These are phyloP conservation scores for Scopus umbretta DNA, from an alignment of 2,113 vertebrate species.

Conservation along the genomic window DNA sequence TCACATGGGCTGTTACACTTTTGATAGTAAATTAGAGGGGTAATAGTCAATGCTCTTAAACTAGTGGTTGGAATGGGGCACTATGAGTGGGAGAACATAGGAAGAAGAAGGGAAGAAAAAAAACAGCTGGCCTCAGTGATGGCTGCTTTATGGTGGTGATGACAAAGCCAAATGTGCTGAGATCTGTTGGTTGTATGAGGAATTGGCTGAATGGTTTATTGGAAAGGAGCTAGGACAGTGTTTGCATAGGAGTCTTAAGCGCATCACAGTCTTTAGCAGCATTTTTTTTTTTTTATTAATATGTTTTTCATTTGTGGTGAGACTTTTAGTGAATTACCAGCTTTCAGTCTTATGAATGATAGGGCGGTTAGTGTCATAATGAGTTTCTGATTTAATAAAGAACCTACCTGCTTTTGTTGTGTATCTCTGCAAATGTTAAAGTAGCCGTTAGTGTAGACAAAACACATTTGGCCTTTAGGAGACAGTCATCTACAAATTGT, in stretches of 20 bases:
- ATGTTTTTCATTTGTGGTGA: not conserved
- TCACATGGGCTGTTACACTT: not conserved
- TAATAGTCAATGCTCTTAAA: not conserved
- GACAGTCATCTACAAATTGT: not conserved
- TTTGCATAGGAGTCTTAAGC: too few species aligned
- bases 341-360: not conserved
- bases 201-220: too few species aligned
- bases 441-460: not conserved
- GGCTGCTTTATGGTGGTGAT: too few species aligned
- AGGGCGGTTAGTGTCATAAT: not conserved
- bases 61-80: not conserved
- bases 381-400: not conserved
- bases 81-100: not conserved
- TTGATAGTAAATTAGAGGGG: not conserved
- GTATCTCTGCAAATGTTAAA: not conserved
- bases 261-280: too few species aligned
- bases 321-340: not conserved
- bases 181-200: too few species aligned
- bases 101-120: not conserved
- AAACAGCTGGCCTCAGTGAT: not conserved
- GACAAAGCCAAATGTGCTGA: too few species aligned
- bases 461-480: not conserved
- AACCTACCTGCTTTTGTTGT: not conserved
- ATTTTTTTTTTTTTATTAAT: too few species aligned
- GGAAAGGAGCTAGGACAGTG: too few species aligned